Base-by-base conservation (phyloP, 2,797 vertebrate species). In the Neosilurus hyrtlii region DNA sequence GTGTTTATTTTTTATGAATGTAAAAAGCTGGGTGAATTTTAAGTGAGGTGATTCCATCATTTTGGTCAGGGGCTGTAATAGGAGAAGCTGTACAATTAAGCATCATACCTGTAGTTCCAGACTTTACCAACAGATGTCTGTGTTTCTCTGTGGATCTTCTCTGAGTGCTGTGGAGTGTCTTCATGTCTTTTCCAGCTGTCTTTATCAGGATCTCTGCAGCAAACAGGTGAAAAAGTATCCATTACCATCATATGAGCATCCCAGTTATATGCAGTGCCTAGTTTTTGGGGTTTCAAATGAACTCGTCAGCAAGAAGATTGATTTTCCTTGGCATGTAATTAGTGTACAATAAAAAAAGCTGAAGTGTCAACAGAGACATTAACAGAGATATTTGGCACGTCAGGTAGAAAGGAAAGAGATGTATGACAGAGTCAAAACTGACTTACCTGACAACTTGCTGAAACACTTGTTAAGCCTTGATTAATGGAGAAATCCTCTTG, bases 91-190 rank as follows among this genome's bases (percentile, higher is more conserved):
- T 43, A 30, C 30, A 63, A 5, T 49, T 26, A 18, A 59, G 9
- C 15, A 9, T 63, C 66, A 54, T 82, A 82, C 84, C 84, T 85
- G 71, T 51, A 56, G 67, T 54, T 82, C 30, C 35, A 65, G 11
- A 72, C n/a, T 24, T 67, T 30, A 52, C 79, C 79, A 57, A 61
- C 8, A 82, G 84, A 85, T 82, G 66, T 79, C 80, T 71, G 65
- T 14, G n/a, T 72, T 51, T 71, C 66, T 78, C 51, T 78, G 30
- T 9, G 9, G 49, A 75, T 24, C n/a, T 61, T 68, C 63, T 43
- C 30, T 15, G 15, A 20, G 35, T 3, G 14, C 15, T 18, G 1
- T 24, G 9, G 51, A 73, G 49, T 22, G 62, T 71, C 4, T 67
- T 66, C 30, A 8, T n/a, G 0, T n/a, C 51, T 22, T 73, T 71